These are phyloP conservation scores for Drosophila mayri DNA, from an alignment of 1,140 invertebrate species.

Conservation along the genomic window DNA sequence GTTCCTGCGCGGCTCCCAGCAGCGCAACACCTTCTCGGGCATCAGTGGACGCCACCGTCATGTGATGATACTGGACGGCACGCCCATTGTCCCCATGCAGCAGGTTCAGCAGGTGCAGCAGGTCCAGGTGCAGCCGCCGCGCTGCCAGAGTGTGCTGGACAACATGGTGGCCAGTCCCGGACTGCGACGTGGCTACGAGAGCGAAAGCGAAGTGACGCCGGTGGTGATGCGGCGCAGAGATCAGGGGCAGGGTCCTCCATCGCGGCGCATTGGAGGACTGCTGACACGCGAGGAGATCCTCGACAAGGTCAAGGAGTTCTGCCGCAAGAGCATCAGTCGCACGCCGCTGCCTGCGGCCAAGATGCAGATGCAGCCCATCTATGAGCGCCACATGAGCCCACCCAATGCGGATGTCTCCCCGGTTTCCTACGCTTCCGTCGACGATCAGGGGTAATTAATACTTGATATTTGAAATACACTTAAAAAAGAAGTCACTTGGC, in stretches of 20 bases:
- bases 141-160: conserved; percentile 78
- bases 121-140: conserved; percentile 31
- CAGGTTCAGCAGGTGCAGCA: conserved; percentile 10
- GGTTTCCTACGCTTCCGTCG: conserved; percentile 80
- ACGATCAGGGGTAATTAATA: conserved; percentile 35
- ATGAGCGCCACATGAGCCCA: conserved; percentile 41
- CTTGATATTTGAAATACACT: no score
- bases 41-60: conserved; percentile 58
- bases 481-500: no score
- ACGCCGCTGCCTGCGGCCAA: conserved; percentile 46
- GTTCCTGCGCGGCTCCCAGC: conserved; percentile 72
- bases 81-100: conserved; percentile 22
- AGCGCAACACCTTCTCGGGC: conserved; percentile 78
- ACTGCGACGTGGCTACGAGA: conserved; percentile 56
- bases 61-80: conserved; percentile 50
- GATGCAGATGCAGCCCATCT: conserved; percentile 53
- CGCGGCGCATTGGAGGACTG: conserved; percentile 68
- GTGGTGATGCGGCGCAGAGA: conserved; percentile 61
- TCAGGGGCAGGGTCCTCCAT: neutral
- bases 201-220: conserved; percentile 62
- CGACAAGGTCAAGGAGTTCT: conserved; percentile 83
- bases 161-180: conserved; percentile 45
- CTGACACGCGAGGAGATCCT: conserved; percentile 82
- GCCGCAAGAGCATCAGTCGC: conserved; percentile 76
- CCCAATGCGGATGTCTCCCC: conserved; percentile 69